Conservation (phyloP, 2,888 invertebrate species). For the Gasteruption jaculator region DNA sequence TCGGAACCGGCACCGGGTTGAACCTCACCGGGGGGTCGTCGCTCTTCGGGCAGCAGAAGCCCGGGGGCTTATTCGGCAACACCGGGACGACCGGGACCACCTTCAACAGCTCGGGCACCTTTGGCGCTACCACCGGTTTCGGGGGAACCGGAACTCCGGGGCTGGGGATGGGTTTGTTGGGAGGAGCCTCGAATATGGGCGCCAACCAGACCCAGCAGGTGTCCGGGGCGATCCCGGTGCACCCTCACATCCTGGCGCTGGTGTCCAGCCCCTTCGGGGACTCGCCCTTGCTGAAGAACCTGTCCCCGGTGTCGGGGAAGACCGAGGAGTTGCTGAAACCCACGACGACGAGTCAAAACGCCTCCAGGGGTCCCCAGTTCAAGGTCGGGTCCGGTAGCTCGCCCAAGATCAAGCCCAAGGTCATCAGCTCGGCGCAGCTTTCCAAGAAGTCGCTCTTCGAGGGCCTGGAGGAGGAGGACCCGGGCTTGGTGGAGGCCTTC, state of each 20-base stretch:
- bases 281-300: conserved; percentile 76
- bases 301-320: conserved; percentile 56
- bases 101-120: conserved; percentile 51
- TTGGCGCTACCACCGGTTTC: conserved; percentile 51
- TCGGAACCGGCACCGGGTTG: conserved; percentile 50
- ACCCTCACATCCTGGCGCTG: conserved; percentile 71
- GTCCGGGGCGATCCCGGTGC: conserved; percentile 53
- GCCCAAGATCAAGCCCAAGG: conserved; percentile 60
- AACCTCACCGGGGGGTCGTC: conserved; percentile 35
- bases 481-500: conserved; percentile 58
- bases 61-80: conserved; percentile 57
- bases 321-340: conserved; percentile 67
- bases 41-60: conserved; percentile 50
- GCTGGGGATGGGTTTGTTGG: conserved; percentile 36
- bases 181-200: conserved; percentile 26
- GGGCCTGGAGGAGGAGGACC: conserved; percentile 78
- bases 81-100: conserved; percentile 48
- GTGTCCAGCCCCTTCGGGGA: conserved; percentile 84
- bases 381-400: conserved; percentile 59
- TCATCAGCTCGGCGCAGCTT: conserved; percentile 40
- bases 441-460: conserved; percentile 75
- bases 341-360: conserved; percentile 68
- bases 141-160: conserved; percentile 36
- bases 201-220: conserved; percentile 26
- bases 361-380: conserved; percentile 58